Evolutionary conservation across 2,797 vertebrate genomes (phyloP).

Genomic region (Tokudaia muenninki): DNA sequence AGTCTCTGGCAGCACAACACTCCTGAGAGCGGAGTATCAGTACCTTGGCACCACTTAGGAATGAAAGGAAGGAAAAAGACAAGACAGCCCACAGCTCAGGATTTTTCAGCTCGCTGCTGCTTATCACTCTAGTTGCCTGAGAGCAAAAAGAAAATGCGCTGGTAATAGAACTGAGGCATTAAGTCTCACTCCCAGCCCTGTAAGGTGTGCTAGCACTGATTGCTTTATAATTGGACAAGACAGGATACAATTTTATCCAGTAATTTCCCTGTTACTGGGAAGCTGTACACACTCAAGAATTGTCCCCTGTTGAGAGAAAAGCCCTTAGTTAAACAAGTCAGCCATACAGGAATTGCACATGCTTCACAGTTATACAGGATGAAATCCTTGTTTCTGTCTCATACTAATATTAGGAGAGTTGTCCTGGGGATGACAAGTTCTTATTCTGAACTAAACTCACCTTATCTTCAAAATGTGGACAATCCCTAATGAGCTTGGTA

Average conservation of each 20-base stretch:
- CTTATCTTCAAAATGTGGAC: not conserved
- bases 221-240: slow-evolving; percentile 69
- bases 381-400: not conserved
- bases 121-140: slow-evolving; percentile 66
- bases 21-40: not conserved
- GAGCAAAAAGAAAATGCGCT: slow-evolving; percentile 29
- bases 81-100: not conserved
- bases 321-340: slow-evolving; percentile 62
- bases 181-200: slow-evolving; percentile 65
- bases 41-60: slow-evolving; percentile 10
- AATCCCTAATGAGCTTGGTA: not conserved
- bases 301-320: slow-evolving; percentile 62
- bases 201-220: slow-evolving; percentile 63
- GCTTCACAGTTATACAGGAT: not conserved
- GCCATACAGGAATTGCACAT: not conserved
- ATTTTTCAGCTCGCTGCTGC: slow-evolving; percentile 48
- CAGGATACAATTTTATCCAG: slow-evolving; percentile 66
- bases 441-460: slow-evolving; percentile 10
- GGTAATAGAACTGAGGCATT: not conserved
- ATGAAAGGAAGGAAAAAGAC: not conserved
- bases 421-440: not conserved
- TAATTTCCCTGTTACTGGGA: slow-evolving; percentile 59
- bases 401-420: not conserved
- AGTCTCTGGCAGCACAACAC: slow-evolving; percentile 52
- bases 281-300: slow-evolving; percentile 14